Evolutionary conservation across 2,113 vertebrate species (phyloP), one percentile per base, ranked within the genome.

Genomic region (Thunnus thynnus): DNA sequence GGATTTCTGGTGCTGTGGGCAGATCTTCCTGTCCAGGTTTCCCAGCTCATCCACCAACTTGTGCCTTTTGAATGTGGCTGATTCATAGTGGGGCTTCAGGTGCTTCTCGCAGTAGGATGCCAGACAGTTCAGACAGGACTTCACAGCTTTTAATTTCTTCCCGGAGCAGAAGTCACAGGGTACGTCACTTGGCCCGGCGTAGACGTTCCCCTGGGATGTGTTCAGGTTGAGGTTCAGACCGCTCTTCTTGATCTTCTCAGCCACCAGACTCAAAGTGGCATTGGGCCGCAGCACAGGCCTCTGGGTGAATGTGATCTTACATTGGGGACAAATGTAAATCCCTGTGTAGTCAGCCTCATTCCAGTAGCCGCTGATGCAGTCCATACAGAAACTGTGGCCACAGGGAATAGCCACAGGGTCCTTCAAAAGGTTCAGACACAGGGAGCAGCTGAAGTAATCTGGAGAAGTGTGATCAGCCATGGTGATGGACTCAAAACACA

Each of bases 271-370:
- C 63, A 96, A 93, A 14, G 94, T 94, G 75, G 95, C 92, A 10
- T 96, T 96, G 56, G 95, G 95, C 51, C 95, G 88, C 64, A 96
- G 92, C 57, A 96, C 95, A 0, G 95, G 95, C 91, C 95, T 94
- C 89, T 96, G 95, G 58, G 95, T 96, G 81, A 96, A 96, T 1
- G 95, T 95, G 86, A 96, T 95, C 90, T 94, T 94, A 67, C 95
- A 96, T 78, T 96, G 95, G 3, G 95, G 95, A 68, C 95, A 96
- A 81, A 96, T 94, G 86, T 96, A 96, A 84, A 95, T 95, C 63
- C 95, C 95, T 0, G 95, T 96, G 94, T 96, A 96, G 91, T 96
- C 95, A 1, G 95, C 96, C 63, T 95, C 96, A 9, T 97, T 96
- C 95, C 95, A 96, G 92, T 95, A 96, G 82, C 91, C 93, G 4